phyloP scores from a whole-genome alignment of 2,797 vertebrate species.

The Lindbergichthys nudifrons region DNA sequence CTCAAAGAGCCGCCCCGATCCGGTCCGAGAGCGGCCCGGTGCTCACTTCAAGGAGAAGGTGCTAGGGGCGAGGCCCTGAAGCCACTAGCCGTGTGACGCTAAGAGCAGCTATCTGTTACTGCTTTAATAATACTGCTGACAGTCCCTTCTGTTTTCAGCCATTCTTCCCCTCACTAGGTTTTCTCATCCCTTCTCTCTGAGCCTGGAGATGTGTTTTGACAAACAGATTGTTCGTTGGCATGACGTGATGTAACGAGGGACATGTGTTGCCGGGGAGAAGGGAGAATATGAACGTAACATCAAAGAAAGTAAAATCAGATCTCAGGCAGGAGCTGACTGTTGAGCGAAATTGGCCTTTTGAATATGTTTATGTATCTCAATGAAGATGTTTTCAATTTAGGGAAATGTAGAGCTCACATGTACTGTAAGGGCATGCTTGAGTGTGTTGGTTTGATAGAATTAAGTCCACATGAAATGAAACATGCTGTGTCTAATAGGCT shows the following conservation, averaged over 20 bases:
- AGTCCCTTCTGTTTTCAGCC: constrained; percentile 58
- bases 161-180: constrained; percentile 45
- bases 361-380: constrained; percentile 70
- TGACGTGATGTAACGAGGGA: constrained; percentile 79
- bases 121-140: constrained; percentile 72
- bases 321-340: constrained; percentile 54
- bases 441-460: constrained; percentile 63
- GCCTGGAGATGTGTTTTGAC: constrained; percentile 76
- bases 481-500: constrained; percentile 52
- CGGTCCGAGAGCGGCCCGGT: constrained; percentile 62
- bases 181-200: constrained; percentile 53
- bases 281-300: constrained; percentile 70
- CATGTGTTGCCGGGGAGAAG: constrained; percentile 71
- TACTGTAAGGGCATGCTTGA: constrained; percentile 21
- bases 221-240: constrained; percentile 76
- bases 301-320: constrained; percentile 74
- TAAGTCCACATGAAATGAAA: constrained; percentile 64
- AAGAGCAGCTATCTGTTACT: constrained; percentile 75
- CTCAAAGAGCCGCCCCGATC: constrained; percentile 66
- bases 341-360: constrained; percentile 57
- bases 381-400: constrained; percentile 73
- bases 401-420: constrained; percentile 55
- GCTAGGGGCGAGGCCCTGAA: constrained; percentile 57
- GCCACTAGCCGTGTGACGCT: constrained; percentile 54
- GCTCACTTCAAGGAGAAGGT: constrained; percentile 76